phyloP scores from a whole-genome alignment of 2,113 vertebrate genomes.

The Hassar affinis region DNA sequence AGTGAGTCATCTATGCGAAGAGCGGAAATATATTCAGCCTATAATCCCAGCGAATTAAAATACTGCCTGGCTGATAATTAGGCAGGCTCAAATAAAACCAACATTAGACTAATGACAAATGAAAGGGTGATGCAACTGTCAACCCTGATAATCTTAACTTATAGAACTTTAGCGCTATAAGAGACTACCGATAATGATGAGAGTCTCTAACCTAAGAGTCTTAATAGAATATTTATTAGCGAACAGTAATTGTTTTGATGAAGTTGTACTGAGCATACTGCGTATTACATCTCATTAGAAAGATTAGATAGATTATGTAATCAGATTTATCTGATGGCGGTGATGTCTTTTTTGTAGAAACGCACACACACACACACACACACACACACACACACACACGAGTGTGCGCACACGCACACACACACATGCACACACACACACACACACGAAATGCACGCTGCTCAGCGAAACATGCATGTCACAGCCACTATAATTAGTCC shows the following conservation, averaged over 20 bases:
- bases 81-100: not conserved
- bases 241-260: not conserved
- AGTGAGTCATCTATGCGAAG: too few species aligned
- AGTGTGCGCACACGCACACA: too few species aligned
- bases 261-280: not conserved
- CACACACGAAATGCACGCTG: conserved; percentile 30
- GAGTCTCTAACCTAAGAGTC: not conserved
- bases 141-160: not conserved
- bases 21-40: too few species aligned
- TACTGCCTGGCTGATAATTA: not conserved
- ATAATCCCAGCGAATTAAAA: not conserved
- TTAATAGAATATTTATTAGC: conserved; percentile 1
- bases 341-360: conserved; percentile 19
- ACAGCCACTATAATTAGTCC: conserved; percentile 70
- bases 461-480: conserved; percentile 58
- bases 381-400: too few species aligned
- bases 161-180: not conserved
- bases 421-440: conserved; percentile 41
- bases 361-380: too few species aligned
- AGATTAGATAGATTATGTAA: not conserved
- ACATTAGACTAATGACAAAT: not conserved
- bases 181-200: not conserved
- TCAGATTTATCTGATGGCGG: conserved; percentile 3
- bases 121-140: not conserved
- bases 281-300: not conserved